phyloP scores from a whole-genome alignment of 2,797 vertebrate genomes.

The Cynopterus sphinx region DNA sequence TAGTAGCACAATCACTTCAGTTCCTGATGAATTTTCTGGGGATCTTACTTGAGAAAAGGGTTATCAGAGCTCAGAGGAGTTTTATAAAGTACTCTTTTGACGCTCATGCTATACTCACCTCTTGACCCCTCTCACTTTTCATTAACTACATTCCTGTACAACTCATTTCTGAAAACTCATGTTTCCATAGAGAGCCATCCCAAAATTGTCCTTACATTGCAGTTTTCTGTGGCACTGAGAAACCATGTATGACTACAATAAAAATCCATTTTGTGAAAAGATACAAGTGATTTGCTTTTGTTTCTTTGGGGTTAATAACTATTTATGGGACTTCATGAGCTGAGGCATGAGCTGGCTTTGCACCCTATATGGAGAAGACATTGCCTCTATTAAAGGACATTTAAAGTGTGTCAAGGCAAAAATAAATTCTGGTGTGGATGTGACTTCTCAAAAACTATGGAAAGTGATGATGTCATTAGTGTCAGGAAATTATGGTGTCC shows the following conservation, averaged over 20 bases:
- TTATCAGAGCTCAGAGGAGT: background rate
- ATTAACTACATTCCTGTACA: conserved; percentile 41
- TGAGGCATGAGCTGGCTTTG: background rate
- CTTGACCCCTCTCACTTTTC: background rate
- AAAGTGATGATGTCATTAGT: background rate
- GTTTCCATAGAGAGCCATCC: conserved; percentile 39
- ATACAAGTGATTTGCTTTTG: conserved; percentile 28
- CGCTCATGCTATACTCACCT: background rate
- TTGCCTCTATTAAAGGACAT: background rate
- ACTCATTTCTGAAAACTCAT: conserved; percentile 21
- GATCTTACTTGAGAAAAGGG: background rate
- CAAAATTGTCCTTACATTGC: conserved; percentile 19
- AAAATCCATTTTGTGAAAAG: conserved; percentile 66
- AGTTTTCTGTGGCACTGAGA: conserved; percentile 47
- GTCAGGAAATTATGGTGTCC: background rate
- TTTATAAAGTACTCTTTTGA: background rate
- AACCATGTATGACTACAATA: conserved; percentile 62
- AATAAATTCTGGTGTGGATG: background rate
- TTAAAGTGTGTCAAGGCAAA: background rate
- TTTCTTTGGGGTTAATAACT: conserved; percentile 22
- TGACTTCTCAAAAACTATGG: conserved; percentile 4
- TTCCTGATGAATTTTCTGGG: background rate
- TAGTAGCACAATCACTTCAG: background rate
- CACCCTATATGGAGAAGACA: background rate
- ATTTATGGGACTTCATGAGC: background rate